Evolutionary conservation across 2,797 vertebrate species (phyloP).

Genomic region (Centroberyx gerrardi): DNA sequence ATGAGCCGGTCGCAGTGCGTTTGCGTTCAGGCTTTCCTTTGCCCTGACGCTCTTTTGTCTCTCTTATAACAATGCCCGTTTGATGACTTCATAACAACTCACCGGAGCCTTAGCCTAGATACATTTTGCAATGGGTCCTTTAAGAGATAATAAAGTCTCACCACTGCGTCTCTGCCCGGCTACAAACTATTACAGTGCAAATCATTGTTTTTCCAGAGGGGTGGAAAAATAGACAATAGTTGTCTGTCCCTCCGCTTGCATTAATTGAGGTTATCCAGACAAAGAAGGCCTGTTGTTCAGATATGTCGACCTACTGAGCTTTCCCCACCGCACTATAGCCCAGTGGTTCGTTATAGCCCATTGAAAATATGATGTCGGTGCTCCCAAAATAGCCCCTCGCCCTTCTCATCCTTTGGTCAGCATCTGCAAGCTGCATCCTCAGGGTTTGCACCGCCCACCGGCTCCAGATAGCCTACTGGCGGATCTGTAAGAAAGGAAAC

Average conservation of each 20-base stretch:
- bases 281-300: slow-evolving; percentile 46
- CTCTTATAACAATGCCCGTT: not conserved
- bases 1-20: slow-evolving; percentile 15
- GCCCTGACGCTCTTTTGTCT: slow-evolving; percentile 24
- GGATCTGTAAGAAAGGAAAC: slow-evolving; percentile 7
- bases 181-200: not conserved
- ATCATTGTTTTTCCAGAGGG: not conserved
- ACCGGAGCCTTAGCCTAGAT: not conserved
- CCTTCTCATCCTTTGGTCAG: slow-evolving; percentile 46
- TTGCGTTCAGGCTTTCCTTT: slow-evolving; percentile 6
- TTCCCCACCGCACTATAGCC: not conserved
- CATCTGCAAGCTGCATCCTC: slow-evolving; percentile 35
- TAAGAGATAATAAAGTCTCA: not conserved
- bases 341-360: not conserved
- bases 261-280: slow-evolving; percentile 32
- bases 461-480: slow-evolving; percentile 3
- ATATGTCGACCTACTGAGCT: not conserved
- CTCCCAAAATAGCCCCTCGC: not conserved
- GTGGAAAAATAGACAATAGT: slow-evolving; percentile 29
- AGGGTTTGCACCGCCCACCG: slow-evolving; percentile 54
- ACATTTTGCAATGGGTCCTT: not conserved
- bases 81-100: not conserved
- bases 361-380: not conserved
- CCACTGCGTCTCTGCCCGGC: not conserved
- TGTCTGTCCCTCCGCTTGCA: slow-evolving; percentile 18